These are phyloP conservation scores for Ceuthmochares aereus DNA, from an alignment of 2,113 vertebrate species.

Conservation along the genomic window DNA sequence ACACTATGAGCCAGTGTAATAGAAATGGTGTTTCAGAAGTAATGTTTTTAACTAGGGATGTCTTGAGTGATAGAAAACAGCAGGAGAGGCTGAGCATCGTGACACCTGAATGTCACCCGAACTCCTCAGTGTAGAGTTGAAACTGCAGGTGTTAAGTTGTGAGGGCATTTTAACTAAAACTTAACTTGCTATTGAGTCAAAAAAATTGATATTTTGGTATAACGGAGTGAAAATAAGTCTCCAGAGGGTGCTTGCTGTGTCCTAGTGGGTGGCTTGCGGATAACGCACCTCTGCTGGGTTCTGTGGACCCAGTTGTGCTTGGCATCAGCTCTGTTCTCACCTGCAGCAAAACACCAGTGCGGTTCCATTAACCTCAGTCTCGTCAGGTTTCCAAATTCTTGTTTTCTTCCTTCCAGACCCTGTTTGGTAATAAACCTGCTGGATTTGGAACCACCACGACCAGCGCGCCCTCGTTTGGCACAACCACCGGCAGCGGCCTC, in stretches of 20 bases:
- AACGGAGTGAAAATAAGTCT: neutral
- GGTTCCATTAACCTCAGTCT: rapidly evolving
- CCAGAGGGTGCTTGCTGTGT: neutral
- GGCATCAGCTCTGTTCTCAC: neutral
- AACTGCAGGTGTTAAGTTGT: rapidly evolving
- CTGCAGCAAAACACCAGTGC: rapidly evolving
- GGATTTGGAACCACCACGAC: constrained; percentile 94
- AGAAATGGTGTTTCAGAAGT: neutral
- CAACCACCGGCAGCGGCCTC: constrained; percentile 83
- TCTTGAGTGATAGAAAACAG: neutral
- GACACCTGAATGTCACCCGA: rapidly evolving
- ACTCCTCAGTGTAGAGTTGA: rapidly evolving
- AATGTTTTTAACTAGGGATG: neutral
- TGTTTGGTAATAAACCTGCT: constrained; percentile 92
- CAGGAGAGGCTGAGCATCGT: neutral
- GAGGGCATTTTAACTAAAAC: neutral
- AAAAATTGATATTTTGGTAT: neutral
- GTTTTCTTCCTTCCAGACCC: constrained; percentile 76
- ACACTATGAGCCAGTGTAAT: neutral
- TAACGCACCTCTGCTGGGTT: rapidly evolving
- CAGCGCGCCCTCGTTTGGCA: constrained; percentile 91
- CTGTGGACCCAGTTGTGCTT: neutral
- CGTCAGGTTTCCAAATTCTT: neutral
- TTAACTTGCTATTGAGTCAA: rapidly evolving
- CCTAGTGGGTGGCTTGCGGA: neutral